Base-by-base conservation (phyloP, 1,140 invertebrate genomes). In the Acromyrmex charruanus region DNA sequence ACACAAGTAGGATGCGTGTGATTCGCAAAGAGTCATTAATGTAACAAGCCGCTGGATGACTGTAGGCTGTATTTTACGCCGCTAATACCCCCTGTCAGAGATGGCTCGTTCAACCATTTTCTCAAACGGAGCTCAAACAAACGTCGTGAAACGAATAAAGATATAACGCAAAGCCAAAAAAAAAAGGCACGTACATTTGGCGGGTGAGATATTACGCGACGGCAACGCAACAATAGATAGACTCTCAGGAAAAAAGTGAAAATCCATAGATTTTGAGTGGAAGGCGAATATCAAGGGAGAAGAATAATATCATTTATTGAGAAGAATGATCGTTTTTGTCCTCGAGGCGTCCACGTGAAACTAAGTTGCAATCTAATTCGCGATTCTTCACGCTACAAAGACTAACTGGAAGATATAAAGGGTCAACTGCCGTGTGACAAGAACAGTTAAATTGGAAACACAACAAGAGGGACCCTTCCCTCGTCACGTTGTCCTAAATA, bases 361-460 rank as follows among this genome's bases (percentile, higher is more conserved):
- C 35, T 81, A 81, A 87, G 77, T 21, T 65, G 59, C 66, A 81
- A 91, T 92, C 88, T 81, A 63, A 93, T 87, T 93, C 81, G 89
- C 84, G 69, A 92, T 93, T 92, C 61, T 92, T 81, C 87, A 93
- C 88, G 91, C 71, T 90, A 55, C 49, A 53, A 21, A 58, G n/a
- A n/a, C 66, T 28, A 53, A 14, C 58, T 14, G 35, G 75, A 49
- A 85, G 74, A 53, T 77, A 68, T 63, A 79, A 88, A 80, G 66
- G 77, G 28, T 58, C 86, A 93, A 93, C 91, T 91, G 90, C 88
- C 90, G 89, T 93, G 90, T 86, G 87, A 93, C 90, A 85, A 72
- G 69, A 51, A 53, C 74, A 61, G n/a, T 88, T 88, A 88, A 91
- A 91, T 75, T 86, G 84, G 77, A 87, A 90, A 88, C 51, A 88